Conservation (phyloP, 2,113 vertebrate genomes). For the Microtus ochrogaster region DNA sequence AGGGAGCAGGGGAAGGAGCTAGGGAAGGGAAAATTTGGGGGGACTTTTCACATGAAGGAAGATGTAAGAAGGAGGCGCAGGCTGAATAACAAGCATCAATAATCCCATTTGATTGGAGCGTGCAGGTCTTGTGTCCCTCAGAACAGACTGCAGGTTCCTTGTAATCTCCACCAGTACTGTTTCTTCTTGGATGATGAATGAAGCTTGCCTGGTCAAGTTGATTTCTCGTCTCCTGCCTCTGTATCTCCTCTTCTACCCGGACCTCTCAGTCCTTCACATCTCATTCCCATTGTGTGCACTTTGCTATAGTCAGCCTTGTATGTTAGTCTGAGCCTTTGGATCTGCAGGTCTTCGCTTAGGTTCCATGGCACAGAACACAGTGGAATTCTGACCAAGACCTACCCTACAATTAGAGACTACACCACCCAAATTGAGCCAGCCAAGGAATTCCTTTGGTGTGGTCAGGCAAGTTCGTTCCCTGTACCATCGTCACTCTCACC, state of each 20-base stretch:
- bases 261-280: background rate
- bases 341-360: background rate
- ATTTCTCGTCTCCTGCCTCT: background rate
- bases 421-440: background rate
- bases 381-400: background rate
- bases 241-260: background rate
- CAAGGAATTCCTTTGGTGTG: background rate
- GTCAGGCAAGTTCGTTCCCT: background rate
- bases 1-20: background rate
- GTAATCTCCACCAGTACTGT: fast-evolving
- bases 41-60: background rate
- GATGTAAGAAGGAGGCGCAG: background rate
- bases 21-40: background rate
- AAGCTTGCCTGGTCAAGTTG: background rate
- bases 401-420: background rate
- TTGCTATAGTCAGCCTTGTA: background rate
- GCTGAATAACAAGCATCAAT: background rate
- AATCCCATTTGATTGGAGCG: background rate
- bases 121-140: background rate
- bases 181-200: background rate
- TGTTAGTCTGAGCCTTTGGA: background rate
- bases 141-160: background rate
- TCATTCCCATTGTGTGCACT: background rate
- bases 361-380: fast-evolving
- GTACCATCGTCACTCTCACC: background rate